Evolutionary conservation across 2,888 invertebrate genomes (phyloP), one percentile per base, ranked within the genome.

Genomic region (Tolmerus cingulatus): DNA sequence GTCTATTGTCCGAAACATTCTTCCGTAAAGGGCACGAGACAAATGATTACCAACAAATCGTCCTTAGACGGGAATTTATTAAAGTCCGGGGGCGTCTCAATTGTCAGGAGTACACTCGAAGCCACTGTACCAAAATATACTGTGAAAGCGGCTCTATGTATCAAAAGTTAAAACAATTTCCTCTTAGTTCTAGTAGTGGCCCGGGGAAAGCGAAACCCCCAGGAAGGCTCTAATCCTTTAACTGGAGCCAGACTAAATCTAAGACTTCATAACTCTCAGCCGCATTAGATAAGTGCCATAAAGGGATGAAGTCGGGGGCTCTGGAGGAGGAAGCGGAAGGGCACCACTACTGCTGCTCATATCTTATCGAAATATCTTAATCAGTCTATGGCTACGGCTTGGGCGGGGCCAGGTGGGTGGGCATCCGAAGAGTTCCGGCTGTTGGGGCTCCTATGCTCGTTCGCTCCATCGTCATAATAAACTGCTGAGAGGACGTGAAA

Each of bases 211-310:
- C 27, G 12, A 27, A 66, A 66, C 66, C 66, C 12, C 66, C 23
- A 66, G 66, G 27, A 66, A 66, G 30, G 79, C 78, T 43, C 43
- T 79, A 30, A 79, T 79, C 79, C 79, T 79, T 79, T 55, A 46
- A 79, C 30, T 27, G 27, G 27, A 51, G 46, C 51, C 46, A 27
- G 40, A 27, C 23, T 34, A 79, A 79, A 79, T 46, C 79, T 27
- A 23, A 66, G 51, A 79, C 79, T 79, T 79, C 79, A 79, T 79
- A 79, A 79, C 79, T 79, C 51, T 51, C 23, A 37, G 51, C 79
- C 79, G 79, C 79, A 79, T 51, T 46, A 79, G 46, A 46, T 51
- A 51, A 46, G 51, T 78, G 40, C 78, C 78, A 78, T 40, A 43
- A 40, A 40, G 43, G 78, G 23, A 37, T 43, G 23, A 46, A 43